Evolutionary conservation across 2,113 vertebrate genomes (phyloP).

Genomic region (Leptobrachium leishanense): DNA sequence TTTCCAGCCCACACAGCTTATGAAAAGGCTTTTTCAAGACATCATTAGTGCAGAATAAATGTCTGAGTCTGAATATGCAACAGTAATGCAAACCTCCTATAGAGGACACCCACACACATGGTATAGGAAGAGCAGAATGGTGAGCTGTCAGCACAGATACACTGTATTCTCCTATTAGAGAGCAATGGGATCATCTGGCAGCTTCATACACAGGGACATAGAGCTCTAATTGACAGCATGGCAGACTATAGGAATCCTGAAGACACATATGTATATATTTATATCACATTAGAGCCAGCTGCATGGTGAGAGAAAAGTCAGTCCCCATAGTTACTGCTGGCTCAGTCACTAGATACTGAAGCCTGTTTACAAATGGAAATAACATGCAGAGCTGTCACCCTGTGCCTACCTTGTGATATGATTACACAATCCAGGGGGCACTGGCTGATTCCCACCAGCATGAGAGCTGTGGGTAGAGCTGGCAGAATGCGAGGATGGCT

Average conservation of each 20-base stretch:
- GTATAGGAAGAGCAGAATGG: neutral
- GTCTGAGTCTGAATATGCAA: neutral
- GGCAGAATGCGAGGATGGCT: neutral
- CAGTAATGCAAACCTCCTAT: neutral
- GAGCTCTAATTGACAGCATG: too few species aligned
- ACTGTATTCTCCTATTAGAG: neutral
- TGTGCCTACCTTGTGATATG: neutral
- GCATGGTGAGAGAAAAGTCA: too few species aligned
- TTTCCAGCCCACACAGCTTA: too few species aligned
- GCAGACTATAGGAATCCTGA: too few species aligned
- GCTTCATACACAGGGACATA: neutral
- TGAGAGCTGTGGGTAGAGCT: neutral
- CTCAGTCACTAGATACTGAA: neutral
- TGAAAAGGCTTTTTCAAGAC: too few species aligned
- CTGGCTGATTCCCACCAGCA: neutral
- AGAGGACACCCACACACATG: neutral
- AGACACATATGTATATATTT: neutral
- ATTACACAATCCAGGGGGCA: constrained; percentile 4
- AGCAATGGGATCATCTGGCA: neutral
- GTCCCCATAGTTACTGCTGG: too few species aligned
- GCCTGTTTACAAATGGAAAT: neutral
- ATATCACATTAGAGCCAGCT: neutral
- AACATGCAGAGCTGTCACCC: constrained; percentile 4
- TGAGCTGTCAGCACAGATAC: neutral
- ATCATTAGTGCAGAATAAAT: too few species aligned